These are phyloP conservation scores for Danio tinwini DNA, from an alignment of 2,797 vertebrate species.

Conservation along the genomic window DNA sequence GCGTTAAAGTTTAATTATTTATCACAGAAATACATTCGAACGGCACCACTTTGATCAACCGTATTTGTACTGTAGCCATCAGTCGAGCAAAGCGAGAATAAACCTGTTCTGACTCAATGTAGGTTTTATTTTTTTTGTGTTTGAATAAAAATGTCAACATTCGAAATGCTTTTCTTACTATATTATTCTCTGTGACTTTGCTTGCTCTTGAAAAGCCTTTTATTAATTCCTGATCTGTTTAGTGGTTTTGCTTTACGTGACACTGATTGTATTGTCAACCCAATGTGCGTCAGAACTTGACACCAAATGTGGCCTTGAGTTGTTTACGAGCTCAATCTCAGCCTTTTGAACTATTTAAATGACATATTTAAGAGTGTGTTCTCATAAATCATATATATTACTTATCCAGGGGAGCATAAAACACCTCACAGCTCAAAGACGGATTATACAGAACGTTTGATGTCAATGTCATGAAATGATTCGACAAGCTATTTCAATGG, in stretches of 20 bases:
- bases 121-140: neutral
- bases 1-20: neutral
- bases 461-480: neutral
- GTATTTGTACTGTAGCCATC: neutral
- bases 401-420: neutral
- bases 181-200: neutral
- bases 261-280: neutral
- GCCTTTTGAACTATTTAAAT: constrained; percentile 11
- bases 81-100: neutral
- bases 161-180: neutral
- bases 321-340: constrained; percentile 10
- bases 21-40: neutral
- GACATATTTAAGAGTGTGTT: neutral
- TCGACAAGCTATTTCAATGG: neutral
- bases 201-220: neutral
- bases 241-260: neutral
- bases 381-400: neutral
- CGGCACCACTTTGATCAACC: neutral
- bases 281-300: neutral
- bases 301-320: neutral
- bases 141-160: constrained; percentile 1
- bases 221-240: neutral
- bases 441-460: neutral
- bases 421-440: neutral
- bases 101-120: neutral